phyloP scores from a whole-genome alignment of 1,140 invertebrate species.

The Drosophila baimaii region DNA sequence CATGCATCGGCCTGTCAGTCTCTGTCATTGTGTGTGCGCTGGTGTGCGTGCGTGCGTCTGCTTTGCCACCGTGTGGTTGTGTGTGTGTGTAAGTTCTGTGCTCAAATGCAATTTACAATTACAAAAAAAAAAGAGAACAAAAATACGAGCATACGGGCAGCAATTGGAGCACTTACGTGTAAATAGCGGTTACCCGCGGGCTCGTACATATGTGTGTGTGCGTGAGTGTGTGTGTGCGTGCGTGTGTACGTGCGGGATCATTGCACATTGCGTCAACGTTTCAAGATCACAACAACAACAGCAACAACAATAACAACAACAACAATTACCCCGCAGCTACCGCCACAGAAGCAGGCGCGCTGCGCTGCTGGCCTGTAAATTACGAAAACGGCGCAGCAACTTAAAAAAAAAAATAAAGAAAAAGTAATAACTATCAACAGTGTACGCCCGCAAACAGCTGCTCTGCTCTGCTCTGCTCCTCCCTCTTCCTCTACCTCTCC shows the following conservation, averaged over 20 bases:
- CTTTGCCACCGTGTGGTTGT: conserved; percentile 26
- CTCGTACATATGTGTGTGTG: conserved; percentile 26
- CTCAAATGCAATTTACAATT: conserved; percentile 82
- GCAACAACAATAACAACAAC: conserved; percentile 32
- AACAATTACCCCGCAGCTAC: conserved; percentile 25
- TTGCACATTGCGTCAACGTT: conserved; percentile 82
- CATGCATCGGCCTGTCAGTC: conserved; percentile 59
- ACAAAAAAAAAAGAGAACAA: conserved; percentile 72
- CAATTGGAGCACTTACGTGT: conserved; percentile 49
- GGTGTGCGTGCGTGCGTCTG: conserved; percentile 40
- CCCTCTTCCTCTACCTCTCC: neutral
- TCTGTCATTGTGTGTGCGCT: conserved; percentile 42
- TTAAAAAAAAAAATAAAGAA: conserved; percentile 15
- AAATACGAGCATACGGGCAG: conserved; percentile 54
- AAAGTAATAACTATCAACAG: conserved; percentile 50
- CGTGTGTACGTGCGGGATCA: conserved; percentile 68
- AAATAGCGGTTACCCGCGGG: conserved; percentile 10
- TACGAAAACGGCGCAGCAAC: conserved; percentile 55
- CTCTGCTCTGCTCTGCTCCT: conserved; percentile 7
- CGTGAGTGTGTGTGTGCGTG: conserved; percentile 40
- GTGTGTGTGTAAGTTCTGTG: conserved; percentile 49
- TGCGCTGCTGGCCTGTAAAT: conserved; percentile 38
- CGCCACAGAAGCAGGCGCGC: neutral
- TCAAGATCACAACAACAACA: conserved; percentile 73
- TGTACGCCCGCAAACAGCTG: conserved; percentile 45